Percentiles rank a stretch among this genome's conserved stretches.
These are phyloP conservation scores for Chaetoderma sp. DNA, from an alignment of 2,888 invertebrate species.

Conservation along the genomic window DNA sequence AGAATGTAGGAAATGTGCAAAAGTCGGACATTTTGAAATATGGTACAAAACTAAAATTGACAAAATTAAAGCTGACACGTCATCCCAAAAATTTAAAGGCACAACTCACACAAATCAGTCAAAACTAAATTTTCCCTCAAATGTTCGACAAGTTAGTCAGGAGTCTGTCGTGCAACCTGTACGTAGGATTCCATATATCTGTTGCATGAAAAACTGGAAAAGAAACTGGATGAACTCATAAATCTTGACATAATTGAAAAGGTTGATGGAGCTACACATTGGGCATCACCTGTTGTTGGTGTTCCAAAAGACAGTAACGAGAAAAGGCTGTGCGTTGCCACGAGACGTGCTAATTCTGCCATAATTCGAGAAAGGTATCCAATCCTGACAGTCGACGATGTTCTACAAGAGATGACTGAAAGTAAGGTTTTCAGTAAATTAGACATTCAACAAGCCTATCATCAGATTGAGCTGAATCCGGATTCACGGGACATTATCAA, in stretches of 20 bases:
- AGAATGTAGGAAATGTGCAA: slow-evolving; percentile 4
- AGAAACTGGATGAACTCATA: slow-evolving; percentile 17
- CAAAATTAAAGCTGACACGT: too few species aligned
- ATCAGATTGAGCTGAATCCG: slow-evolving; percentile 40
- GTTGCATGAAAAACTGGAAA: slow-evolving; percentile 23
- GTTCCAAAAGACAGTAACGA: slow-evolving; percentile 17
- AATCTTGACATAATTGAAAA: slow-evolving; percentile 21
- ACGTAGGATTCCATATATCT: slow-evolving; percentile 14
- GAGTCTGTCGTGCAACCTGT: slow-evolving; percentile 17
- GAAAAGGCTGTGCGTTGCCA: slow-evolving; percentile 12
- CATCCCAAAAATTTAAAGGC: too few species aligned
- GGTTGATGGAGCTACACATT: slow-evolving; percentile 18
- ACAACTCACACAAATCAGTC: too few species aligned
- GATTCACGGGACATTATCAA: slow-evolving; percentile 44
- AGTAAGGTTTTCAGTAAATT: slow-evolving; percentile 40
- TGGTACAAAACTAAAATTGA: too few species aligned
- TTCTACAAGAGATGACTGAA: slow-evolving; percentile 28
- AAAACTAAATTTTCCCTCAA: too few species aligned
- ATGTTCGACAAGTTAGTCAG: too few species aligned
- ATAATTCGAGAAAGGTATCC: too few species aligned
- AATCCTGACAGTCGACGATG: slow-evolving; percentile 36
- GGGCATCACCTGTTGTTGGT: slow-evolving; percentile 19
- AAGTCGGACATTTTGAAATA: not conserved
- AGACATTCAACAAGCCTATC: slow-evolving; percentile 44
- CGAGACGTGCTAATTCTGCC: too few species aligned